Conservation (phyloP, 2,797 vertebrate species). For the Syngnathus rostellatus region DNA sequence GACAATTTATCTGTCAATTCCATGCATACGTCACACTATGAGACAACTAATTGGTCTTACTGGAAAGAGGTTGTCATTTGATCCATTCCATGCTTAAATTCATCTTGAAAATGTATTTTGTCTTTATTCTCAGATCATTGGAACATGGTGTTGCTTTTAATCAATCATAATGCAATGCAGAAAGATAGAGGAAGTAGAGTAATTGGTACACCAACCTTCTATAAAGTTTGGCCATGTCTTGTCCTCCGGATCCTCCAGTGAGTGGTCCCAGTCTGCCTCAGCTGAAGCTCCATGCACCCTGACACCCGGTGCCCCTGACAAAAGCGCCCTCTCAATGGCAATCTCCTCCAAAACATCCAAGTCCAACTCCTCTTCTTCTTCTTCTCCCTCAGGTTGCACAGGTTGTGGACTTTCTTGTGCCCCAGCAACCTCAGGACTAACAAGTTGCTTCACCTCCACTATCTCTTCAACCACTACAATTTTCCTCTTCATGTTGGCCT, state of each 20-base stretch:
- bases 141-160: neutral
- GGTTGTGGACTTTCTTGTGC: conserved; percentile 40
- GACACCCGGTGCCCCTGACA: conserved; percentile 15
- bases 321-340: conserved; percentile 57
- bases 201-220: conserved; percentile 62
- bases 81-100: neutral
- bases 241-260: conserved; percentile 64
- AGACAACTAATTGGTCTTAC: conserved; percentile 14
- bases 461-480: conserved; percentile 76
- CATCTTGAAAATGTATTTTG: neutral
- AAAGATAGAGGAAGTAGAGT: conserved; percentile 37
- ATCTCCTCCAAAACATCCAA: conserved; percentile 68
- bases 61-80: neutral
- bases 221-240: conserved; percentile 71
- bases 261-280: conserved; percentile 67
- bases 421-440: conserved; percentile 43
- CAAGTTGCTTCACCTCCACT: conserved; percentile 68
- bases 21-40: conserved; percentile 31
- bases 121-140: neutral
- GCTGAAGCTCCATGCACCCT: conserved; percentile 34
- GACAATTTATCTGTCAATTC: conserved; percentile 40
- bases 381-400: conserved; percentile 35
- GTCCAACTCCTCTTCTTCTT: conserved; percentile 67
- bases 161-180: conserved; percentile 29
- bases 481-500: conserved; percentile 71